Conservation (phyloP, 2,888 invertebrate genomes). For the Microctonus aethiopoides region DNA sequence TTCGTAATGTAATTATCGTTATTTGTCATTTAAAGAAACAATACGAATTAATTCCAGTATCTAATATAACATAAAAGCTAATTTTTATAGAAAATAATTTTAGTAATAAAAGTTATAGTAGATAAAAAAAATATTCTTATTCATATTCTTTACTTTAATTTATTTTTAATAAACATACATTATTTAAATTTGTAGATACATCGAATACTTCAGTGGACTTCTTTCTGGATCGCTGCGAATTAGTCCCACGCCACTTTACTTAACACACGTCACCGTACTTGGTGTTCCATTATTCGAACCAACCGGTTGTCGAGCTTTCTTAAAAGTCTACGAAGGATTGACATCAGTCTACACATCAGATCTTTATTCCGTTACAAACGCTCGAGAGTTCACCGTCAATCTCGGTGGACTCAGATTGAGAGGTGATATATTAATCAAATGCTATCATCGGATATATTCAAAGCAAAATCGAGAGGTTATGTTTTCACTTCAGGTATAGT, state of each 20-base stretch:
- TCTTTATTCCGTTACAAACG: constrained; percentile 68
- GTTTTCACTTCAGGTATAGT: constrained; percentile 63
- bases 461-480: constrained; percentile 64
- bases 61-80: too few species aligned
- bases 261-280: constrained; percentile 87
- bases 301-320: constrained; percentile 79
- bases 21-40: too few species aligned
- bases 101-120: too few species aligned
- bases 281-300: constrained; percentile 81
- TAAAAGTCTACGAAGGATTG: constrained; percentile 91
- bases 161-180: background rate
- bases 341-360: constrained; percentile 89
- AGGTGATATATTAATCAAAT: constrained; percentile 91
- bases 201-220: constrained; percentile 91
- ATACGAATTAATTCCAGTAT: too few species aligned
- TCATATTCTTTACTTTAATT: background rate
- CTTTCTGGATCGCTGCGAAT: constrained; percentile 89
- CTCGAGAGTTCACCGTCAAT: constrained; percentile 77
- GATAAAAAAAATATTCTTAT: too few species aligned
- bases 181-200: constrained; percentile 75
- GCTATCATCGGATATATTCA: constrained; percentile 78
- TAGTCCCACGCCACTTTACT: constrained; percentile 86
- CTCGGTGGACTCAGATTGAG: constrained; percentile 79
- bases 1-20: too few species aligned
- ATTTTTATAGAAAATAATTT: too few species aligned